Percentiles rank a stretch among this genome's conserved stretches.
Conservation (phyloP, 2,797 vertebrate genomes). For the Pseudochirops cupreus region DNA sequence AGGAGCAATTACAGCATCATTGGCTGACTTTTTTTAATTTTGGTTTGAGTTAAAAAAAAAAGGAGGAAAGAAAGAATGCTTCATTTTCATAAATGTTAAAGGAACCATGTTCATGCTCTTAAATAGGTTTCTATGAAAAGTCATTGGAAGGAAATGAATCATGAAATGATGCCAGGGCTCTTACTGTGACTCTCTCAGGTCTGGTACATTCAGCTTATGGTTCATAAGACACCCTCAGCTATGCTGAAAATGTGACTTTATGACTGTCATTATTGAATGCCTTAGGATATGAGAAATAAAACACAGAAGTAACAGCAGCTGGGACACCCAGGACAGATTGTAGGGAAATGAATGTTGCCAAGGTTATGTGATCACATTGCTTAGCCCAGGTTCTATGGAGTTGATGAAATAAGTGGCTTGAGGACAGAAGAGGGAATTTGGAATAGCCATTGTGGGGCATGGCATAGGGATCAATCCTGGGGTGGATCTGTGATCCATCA, state of each 20-base stretch:
- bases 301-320: slow-evolving; percentile 55
- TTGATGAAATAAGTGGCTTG: background rate
- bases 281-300: slow-evolving; percentile 20
- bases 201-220: slow-evolving; percentile 66
- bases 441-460: background rate
- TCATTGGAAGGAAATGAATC: slow-evolving; percentile 62
- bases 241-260: slow-evolving; percentile 61
- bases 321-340: slow-evolving; percentile 34
- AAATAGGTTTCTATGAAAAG: slow-evolving; percentile 13
- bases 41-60: slow-evolving; percentile 7
- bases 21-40: slow-evolving; percentile 24
- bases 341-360: slow-evolving; percentile 53
- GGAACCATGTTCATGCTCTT: slow-evolving; percentile 21
- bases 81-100: slow-evolving; percentile 59
- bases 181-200: slow-evolving; percentile 40
- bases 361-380: slow-evolving; percentile 13
- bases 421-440: background rate
- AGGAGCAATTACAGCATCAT: background rate
- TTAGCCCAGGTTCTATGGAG: background rate
- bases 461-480: background rate
- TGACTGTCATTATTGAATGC: slow-evolving; percentile 69
- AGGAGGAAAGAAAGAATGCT: slow-evolving; percentile 35
- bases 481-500: background rate
- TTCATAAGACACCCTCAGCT: slow-evolving; percentile 66
- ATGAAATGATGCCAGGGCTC: slow-evolving; percentile 35